Evolutionary conservation across 2,888 invertebrate genomes (phyloP).

Genomic region (Apamea crenata): DNA sequence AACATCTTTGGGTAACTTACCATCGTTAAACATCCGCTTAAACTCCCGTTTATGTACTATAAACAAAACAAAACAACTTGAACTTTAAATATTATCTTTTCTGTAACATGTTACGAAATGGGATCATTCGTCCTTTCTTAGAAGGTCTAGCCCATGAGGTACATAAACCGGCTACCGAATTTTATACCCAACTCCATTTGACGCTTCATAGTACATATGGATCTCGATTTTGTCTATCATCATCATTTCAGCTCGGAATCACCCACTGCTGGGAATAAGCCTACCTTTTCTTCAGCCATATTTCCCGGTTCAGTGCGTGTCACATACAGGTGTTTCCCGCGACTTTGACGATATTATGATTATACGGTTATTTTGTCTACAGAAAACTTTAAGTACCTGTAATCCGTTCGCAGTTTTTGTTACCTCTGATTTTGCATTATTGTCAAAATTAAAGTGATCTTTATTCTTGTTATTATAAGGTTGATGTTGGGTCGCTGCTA

Average conservation of each 20-base stretch:
- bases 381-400: too few species aligned
- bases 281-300: background rate
- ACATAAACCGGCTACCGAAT: background rate
- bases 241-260: background rate
- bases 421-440: too few species aligned
- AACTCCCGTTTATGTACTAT: conserved; percentile 11
- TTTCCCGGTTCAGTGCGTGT: background rate
- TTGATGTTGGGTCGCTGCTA: too few species aligned
- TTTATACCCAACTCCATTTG: too few species aligned
- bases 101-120: conserved; percentile 14
- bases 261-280: background rate
- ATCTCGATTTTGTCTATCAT: background rate
- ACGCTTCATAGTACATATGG: background rate
- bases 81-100: conserved; percentile 16
- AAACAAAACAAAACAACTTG: conserved; percentile 39
- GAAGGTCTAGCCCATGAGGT: background rate
- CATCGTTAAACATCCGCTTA: conserved; percentile 30
- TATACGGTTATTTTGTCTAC: too few species aligned
- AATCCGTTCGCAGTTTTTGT: too few species aligned
- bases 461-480: too few species aligned
- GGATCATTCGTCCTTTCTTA: background rate
- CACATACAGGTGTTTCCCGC: background rate
- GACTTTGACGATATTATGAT: too few species aligned
- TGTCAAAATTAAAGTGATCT: too few species aligned
- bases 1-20: conserved; percentile 37